Conservation (phyloP, 92 coral and sea anemone genomes). For the Epizoanthus scotinus region DNA sequence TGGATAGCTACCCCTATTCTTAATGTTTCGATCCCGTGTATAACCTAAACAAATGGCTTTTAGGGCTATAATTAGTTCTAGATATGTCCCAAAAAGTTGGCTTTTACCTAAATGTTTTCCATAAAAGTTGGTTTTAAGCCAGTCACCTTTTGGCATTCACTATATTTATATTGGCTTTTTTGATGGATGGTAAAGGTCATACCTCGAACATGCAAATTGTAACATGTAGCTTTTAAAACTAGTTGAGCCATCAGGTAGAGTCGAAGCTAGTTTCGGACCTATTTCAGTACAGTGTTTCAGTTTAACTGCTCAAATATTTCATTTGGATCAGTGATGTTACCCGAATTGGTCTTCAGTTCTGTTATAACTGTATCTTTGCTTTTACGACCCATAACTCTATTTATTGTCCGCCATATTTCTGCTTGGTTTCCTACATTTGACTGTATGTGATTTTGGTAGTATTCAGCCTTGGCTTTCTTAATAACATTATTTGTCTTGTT, state of each 20-base stretch:
- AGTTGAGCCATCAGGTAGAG: not conserved
- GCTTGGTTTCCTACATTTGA: slow-evolving; percentile 26
- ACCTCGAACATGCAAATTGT: too few relatives aligned
- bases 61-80: too few relatives aligned
- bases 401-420: slow-evolving; percentile 36
- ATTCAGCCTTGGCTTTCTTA: slow-evolving; percentile 8
- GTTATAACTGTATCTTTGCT: not conserved
- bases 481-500: slow-evolving; percentile 12
- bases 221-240: slow-evolving; percentile 1
- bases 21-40: too few relatives aligned
- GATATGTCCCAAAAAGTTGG: too few relatives aligned
- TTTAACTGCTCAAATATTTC: slow-evolving; percentile 17
- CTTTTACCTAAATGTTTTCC: too few relatives aligned
- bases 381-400: slow-evolving; percentile 26
- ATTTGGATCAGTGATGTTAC: slow-evolving; percentile 4
- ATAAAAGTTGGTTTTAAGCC: too few relatives aligned
- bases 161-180: too few relatives aligned
- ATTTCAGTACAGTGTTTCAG: slow-evolving; percentile 25
- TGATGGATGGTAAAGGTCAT: too few relatives aligned
- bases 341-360: not conserved
- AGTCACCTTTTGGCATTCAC: too few relatives aligned
- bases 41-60: too few relatives aligned
- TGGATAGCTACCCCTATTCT: too few relatives aligned
- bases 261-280: not conserved
- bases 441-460: slow-evolving; percentile 2